phyloP scores from a whole-genome alignment of 2,113 vertebrate genomes.

The Lepidothrix coronata region DNA sequence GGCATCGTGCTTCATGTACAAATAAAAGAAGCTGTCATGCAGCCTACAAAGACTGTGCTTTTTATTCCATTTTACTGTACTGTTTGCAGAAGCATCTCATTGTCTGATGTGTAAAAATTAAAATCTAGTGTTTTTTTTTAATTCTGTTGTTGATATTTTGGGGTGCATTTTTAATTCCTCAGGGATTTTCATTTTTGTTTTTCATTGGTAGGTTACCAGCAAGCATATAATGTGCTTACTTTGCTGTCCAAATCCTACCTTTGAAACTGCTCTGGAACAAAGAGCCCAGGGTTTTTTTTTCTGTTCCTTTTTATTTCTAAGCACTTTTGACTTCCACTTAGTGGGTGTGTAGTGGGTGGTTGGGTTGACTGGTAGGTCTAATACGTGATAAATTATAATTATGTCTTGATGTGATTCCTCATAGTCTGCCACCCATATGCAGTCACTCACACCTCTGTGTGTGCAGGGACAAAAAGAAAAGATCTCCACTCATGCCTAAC shows the following conservation, averaged over 20 bases:
- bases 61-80: neutral
- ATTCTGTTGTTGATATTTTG: neutral
- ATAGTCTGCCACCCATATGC: neutral
- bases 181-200: neutral
- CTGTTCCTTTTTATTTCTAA: neutral
- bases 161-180: neutral
- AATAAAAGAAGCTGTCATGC: conserved; percentile 44
- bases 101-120: neutral
- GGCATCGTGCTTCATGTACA: conserved; percentile 71
- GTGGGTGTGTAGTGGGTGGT: neutral
- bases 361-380: neutral
- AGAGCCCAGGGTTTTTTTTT: neutral
- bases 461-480: neutral
- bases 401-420: neutral
- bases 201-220: neutral
- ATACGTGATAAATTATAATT: neutral
- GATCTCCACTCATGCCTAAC: neutral
- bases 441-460: neutral
- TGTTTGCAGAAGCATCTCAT: neutral
- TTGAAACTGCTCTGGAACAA: neutral
- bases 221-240: neutral
- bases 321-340: neutral
- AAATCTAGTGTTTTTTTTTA: neutral
- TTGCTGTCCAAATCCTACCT: neutral
- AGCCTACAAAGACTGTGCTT: neutral